Percentiles rank a stretch among this genome's conserved stretches.
These are phyloP conservation scores for Parnassius smintheus DNA, from an alignment of 2,888 invertebrate species.

Conservation along the genomic window DNA sequence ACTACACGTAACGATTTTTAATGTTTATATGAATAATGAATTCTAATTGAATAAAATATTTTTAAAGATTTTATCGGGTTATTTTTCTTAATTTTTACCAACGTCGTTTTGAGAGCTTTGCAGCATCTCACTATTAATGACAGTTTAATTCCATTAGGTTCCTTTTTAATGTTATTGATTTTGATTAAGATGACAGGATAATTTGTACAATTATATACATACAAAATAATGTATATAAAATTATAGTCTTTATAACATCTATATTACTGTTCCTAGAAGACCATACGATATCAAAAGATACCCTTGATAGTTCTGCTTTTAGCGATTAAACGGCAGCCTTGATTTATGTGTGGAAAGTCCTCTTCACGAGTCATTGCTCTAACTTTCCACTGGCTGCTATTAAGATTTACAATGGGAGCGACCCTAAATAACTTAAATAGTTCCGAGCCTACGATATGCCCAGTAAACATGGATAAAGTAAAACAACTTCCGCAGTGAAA, in stretches of 20 bases:
- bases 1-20: no score
- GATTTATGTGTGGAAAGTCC: slow-evolving; percentile 65
- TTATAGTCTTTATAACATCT: not conserved
- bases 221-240: not conserved
- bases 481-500: slow-evolving; percentile 24
- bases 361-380: slow-evolving; percentile 68
- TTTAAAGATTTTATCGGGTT: no score
- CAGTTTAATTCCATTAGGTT: no score
- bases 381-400: slow-evolving; percentile 62
- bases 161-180: no score
- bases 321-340: slow-evolving; percentile 33
- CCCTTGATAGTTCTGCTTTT: slow-evolving; percentile 19
- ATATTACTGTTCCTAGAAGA: not conserved
- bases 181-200: no score
- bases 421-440: slow-evolving; percentile 73
- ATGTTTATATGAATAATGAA: no score
- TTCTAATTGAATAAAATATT: no score
- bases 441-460: slow-evolving; percentile 39
- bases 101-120: no score
- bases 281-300: not conserved
- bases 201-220: no score
- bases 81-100: no score
- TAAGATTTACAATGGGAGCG: slow-evolving; percentile 71
- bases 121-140: no score
- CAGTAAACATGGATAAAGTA: slow-evolving; percentile 43